Conservation (phyloP, 2,797 vertebrate genomes). For the Hoplostethus atlanticus region DNA sequence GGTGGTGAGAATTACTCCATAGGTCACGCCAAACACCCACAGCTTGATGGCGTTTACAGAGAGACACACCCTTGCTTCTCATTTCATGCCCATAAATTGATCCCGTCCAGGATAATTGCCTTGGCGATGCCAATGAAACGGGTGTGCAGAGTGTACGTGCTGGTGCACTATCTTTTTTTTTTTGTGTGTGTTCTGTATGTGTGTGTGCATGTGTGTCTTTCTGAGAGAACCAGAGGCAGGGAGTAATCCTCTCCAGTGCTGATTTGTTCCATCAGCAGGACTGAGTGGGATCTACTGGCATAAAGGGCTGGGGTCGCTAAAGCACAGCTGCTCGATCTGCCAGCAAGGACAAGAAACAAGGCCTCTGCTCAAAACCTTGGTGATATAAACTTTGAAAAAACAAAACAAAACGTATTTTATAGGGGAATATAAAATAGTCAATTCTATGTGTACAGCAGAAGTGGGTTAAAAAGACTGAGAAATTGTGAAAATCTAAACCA, state of each 20-base stretch:
- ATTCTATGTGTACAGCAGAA: conserved; percentile 11
- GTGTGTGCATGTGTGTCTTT: conserved; percentile 21
- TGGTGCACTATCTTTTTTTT: conserved; percentile 20
- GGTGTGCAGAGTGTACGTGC: conserved; percentile 17
- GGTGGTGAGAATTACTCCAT: conserved; percentile 49
- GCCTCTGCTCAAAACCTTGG: conserved; percentile 42
- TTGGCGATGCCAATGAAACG: conserved; percentile 57
- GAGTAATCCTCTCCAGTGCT: conserved; percentile 68
- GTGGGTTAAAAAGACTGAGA: conserved; percentile 19
- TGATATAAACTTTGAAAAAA: conserved; percentile 53
- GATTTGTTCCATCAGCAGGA: conserved; percentile 74
- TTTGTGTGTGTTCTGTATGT: conserved; percentile 26
- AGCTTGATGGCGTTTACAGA: conserved; percentile 54
- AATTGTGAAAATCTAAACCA: conserved; percentile 23
- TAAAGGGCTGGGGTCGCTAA: conserved; percentile 54
- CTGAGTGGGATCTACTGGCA: conserved; percentile 72
- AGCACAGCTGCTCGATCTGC: conserved; percentile 64
- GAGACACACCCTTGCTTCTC: conserved; percentile 72
- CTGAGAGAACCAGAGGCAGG: conserved; percentile 52
- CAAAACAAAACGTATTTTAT: conserved; percentile 45
- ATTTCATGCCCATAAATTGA: conserved; percentile 74
- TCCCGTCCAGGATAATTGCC: conserved; percentile 71
- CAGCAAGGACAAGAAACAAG: conserved; percentile 61
- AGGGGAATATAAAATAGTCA: not conserved
- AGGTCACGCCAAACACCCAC: conserved; percentile 52